Evolutionary conservation across 2,888 invertebrate genomes (phyloP).

Genomic region (Baccha elongata): DNA sequence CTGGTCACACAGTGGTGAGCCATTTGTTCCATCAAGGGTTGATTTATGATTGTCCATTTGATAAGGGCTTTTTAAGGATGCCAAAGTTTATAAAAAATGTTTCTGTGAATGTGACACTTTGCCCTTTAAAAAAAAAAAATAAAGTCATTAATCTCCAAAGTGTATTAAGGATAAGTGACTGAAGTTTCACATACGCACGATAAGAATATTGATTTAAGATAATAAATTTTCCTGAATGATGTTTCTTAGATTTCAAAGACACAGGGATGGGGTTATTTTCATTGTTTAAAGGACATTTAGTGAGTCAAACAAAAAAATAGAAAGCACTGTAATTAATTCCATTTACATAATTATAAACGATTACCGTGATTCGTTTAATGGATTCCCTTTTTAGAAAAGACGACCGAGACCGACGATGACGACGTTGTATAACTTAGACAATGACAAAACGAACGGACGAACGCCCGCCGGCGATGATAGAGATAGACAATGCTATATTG

Average conservation of each 20-base stretch:
- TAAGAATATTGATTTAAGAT: slow-evolving; percentile 60
- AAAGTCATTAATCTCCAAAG: slow-evolving; percentile 60
- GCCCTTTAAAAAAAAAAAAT: slow-evolving; percentile 20
- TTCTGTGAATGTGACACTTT: slow-evolving; percentile 18
- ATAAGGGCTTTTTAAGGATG: slow-evolving; percentile 5
- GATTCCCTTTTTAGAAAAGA: slow-evolving; percentile 30
- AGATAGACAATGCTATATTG: slow-evolving; percentile 67
- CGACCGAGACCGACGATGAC: background rate
- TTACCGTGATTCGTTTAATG: slow-evolving; percentile 72
- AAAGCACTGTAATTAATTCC: slow-evolving; percentile 67
- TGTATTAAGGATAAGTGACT: slow-evolving; percentile 49
- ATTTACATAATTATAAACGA: slow-evolving; percentile 72
- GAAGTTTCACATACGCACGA: slow-evolving; percentile 40
- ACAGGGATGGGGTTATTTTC: slow-evolving; percentile 5
- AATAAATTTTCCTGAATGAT: slow-evolving; percentile 68
- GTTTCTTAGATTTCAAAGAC: slow-evolving; percentile 7
- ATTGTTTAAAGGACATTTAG: slow-evolving; percentile 26
- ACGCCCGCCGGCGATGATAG: slow-evolving; percentile 33
- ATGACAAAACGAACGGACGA: slow-evolving; percentile 25
- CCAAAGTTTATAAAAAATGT: background rate
- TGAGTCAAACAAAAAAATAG: slow-evolving; percentile 30
- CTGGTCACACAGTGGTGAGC: slow-evolving; percentile 53
- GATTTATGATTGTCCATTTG: slow-evolving; percentile 72
- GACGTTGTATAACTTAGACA: background rate
- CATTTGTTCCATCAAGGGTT: slow-evolving; percentile 60